A percentile compares a stretch with the other conserved stretches of the same genome.
These are phyloP conservation scores for Aphidius ervi DNA, from an alignment of 1,140 invertebrate species.

Conservation along the genomic window DNA sequence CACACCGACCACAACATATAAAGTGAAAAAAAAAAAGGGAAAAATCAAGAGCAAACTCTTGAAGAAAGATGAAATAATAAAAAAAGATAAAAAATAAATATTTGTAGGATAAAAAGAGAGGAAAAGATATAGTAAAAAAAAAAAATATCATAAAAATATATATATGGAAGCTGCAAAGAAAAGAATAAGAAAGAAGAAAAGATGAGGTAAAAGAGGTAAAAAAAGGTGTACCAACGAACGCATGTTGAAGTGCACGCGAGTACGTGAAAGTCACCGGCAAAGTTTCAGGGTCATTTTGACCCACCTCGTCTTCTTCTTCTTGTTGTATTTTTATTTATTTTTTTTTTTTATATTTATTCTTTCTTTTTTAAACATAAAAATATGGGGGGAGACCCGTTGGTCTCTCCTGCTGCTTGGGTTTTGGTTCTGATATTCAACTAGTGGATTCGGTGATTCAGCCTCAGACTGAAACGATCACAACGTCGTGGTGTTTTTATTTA, in stretches of 20 bases:
- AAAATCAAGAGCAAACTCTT: background rate
- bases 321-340: conserved; percentile 21
- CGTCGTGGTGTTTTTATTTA: conserved; percentile 13
- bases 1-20: too few relatives aligned
- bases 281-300: conserved; percentile 49
- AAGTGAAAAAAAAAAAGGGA: too few relatives aligned
- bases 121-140: conserved; percentile 9
- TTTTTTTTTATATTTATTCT: conserved; percentile 2
- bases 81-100: background rate
- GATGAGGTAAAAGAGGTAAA: conserved; percentile 6
- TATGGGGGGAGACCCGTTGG: conserved; percentile 8
- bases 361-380: conserved; percentile 5
- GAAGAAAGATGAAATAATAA: background rate
- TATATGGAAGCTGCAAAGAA: conserved; percentile 1
- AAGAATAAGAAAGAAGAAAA: conserved; percentile 11
- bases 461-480: conserved; percentile 30
- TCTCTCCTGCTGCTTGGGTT: conserved; percentile 15
- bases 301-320: conserved; percentile 28
- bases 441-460: conserved; percentile 26
- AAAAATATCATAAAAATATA: conserved; percentile 10
- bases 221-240: conserved; percentile 10
- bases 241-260: conserved; percentile 40
- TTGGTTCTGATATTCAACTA: background rate
- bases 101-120: background rate
- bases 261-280: conserved; percentile 48